phyloP scores from a whole-genome alignment of 92 coral and sea anemone genomes.

The Meandrina meandrites region DNA sequence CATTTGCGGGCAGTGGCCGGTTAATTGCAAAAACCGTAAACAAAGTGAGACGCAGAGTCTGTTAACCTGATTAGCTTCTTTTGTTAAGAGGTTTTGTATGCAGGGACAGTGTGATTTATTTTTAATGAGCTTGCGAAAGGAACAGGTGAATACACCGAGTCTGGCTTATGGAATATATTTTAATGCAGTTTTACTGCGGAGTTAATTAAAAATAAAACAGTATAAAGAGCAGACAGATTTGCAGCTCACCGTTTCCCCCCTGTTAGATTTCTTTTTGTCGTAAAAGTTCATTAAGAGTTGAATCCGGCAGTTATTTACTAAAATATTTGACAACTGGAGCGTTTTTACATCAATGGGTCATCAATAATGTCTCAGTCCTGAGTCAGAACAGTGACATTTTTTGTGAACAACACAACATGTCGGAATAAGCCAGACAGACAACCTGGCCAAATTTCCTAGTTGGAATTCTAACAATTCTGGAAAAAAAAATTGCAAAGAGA shows the following conservation, averaged over 20 bases:
- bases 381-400: too few relatives aligned
- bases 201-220: not conserved
- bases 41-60: not conserved
- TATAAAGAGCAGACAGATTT: not conserved
- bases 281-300: not conserved
- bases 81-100: not conserved
- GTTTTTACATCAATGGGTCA: not conserved
- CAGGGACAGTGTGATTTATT: not conserved
- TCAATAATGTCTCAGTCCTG: too few relatives aligned
- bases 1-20: not conserved
- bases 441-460: too few relatives aligned
- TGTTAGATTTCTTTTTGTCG: not conserved
- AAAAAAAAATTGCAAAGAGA: too few relatives aligned
- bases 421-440: too few relatives aligned
- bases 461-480: too few relatives aligned
- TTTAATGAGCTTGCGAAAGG: not conserved
- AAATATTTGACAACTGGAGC: not conserved
- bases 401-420: too few relatives aligned
- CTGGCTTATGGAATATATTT: not conserved
- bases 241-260: not conserved
- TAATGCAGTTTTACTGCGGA: not conserved
- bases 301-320: too few relatives aligned
- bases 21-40: conserved; percentile 1
- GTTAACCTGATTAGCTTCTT: conserved; percentile 4
- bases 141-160: not conserved